Evolutionary conservation across 2,113 vertebrate species (phyloP), one percentile per base, ranked within the genome.

Genomic region (Colaptes auratus): DNA sequence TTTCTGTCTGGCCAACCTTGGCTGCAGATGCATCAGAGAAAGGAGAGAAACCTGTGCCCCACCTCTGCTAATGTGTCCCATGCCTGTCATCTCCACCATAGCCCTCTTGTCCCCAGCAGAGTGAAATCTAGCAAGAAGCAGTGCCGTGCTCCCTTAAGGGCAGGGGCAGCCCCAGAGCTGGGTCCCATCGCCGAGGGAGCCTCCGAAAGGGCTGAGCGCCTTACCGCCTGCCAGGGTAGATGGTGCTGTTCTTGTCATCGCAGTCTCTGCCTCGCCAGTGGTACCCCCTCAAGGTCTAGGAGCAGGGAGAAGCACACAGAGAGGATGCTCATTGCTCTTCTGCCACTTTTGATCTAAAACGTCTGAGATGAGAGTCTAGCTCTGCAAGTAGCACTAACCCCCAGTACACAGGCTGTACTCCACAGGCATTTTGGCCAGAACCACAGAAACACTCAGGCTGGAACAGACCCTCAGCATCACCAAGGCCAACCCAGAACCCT

Each of bases 201-300:
- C 64, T 53, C n/a, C 46, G 30, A 76, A 89, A 52, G 16, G 81
- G 61, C 12, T 4, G 53, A 63, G 83, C 76, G 13, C 36, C 14
- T 97, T 97, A 98, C 98, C 98, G 97, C 93, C 97, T 97, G 82
- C 98, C 98, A 1, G 98, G 98, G 82, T 98, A 96, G 13, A 83
- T 83, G 0, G 59, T 94, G 46, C 46, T 76, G 39, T 97, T 86
- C 6, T 52, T 72, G 93, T 98, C 98, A 0, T 98, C 58, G 84
- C 98, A 98, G 84, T 98, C 98, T 94, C 95, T 96, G 74, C 98
- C 98, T 91, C 98, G 92, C 98, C 98, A 98, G 87, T 98, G 96
- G 85, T 98, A 98, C 65, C 98, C 98, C 35, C 98, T 90, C 78
- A 98, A 19, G 0, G 97, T 97, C 98, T 98, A 77, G 60, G 97